phyloP scores from a whole-genome alignment of 2,113 vertebrate species.

The Elachura formosa region DNA sequence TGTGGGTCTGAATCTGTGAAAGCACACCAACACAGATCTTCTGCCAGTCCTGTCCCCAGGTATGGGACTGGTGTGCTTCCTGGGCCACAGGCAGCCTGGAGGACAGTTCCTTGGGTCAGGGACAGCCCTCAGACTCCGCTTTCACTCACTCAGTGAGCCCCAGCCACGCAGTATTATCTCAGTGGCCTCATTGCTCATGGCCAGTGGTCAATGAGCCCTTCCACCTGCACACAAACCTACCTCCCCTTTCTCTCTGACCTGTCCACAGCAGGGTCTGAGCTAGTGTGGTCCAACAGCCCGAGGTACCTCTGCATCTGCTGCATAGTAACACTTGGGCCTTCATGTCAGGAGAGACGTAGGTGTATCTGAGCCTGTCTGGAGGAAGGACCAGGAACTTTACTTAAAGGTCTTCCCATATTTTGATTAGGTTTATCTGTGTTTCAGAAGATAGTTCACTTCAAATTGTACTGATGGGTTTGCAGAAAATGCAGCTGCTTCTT shows the following conservation, averaged over 20 bases:
- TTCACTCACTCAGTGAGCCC: not conserved
- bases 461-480: not conserved
- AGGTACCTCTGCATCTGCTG: not conserved
- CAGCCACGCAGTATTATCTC: rapidly evolving
- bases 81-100: not conserved
- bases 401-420: not conserved
- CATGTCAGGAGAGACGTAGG: not conserved
- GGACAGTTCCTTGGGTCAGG: not conserved
- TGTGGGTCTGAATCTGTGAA: not conserved
- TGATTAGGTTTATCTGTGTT: not conserved
- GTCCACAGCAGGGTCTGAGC: not conserved
- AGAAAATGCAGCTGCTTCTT: not conserved
- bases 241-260: not conserved
- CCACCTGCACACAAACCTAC: not conserved
- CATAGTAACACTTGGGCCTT: not conserved
- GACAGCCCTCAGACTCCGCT: not conserved
- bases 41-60: not conserved
- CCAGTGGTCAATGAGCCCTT: not conserved
- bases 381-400: not conserved
- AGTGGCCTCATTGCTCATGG: rapidly evolving
- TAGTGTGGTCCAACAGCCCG: not conserved
- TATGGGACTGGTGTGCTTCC: not conserved
- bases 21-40: not conserved
- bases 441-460: not conserved
- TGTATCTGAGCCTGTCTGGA: not conserved